Evolutionary conservation across 2,797 vertebrate genomes (phyloP).

Genomic region (Malacoraja senta): DNA sequence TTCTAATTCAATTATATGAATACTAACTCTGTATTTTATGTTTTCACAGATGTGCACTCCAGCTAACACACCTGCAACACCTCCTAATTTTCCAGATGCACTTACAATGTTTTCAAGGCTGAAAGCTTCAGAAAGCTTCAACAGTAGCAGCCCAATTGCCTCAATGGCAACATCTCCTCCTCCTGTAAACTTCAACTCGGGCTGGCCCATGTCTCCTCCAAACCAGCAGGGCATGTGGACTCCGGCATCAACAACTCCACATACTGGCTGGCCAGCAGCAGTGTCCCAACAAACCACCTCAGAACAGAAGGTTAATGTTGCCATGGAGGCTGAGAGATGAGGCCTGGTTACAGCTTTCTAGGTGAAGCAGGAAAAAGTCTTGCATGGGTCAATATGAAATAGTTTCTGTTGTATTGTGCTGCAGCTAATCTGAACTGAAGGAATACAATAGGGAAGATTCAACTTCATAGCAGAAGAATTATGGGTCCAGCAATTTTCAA

Average conservation of each 20-base stretch:
- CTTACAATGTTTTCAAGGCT: constrained; percentile 95
- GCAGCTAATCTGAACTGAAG: constrained; percentile 48
- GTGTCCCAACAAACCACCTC: constrained; percentile 69
- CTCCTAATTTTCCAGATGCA: constrained; percentile 89
- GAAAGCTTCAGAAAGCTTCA: constrained; percentile 91
- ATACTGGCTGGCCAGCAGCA: constrained; percentile 50
- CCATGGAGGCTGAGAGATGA: constrained; percentile 97
- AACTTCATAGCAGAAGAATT: constrained; percentile 34
- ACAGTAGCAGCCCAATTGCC: constrained; percentile 69
- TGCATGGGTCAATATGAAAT: constrained; percentile 52
- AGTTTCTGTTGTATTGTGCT: constrained; percentile 52
- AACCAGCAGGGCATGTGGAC: constrained; percentile 46
- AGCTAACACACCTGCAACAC: constrained; percentile 91
- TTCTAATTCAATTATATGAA: not conserved
- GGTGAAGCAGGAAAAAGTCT: constrained; percentile 40
- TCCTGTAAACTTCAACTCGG: constrained; percentile 44
- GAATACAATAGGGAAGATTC: constrained; percentile 37
- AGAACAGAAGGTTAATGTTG: constrained; percentile 86
- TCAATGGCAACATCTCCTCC: constrained; percentile 79
- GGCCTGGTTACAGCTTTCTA: constrained; percentile 46
- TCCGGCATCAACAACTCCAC: constrained; percentile 43
- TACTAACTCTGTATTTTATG: not conserved
- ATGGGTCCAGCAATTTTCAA: constrained; percentile 38
- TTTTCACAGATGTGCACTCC: constrained; percentile 86
- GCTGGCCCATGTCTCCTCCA: constrained; percentile 61